Evolutionary conservation across 2,113 vertebrate genomes (phyloP), one percentile per base, ranked within the genome.

Genomic region (Brienomyrus longianalis): DNA sequence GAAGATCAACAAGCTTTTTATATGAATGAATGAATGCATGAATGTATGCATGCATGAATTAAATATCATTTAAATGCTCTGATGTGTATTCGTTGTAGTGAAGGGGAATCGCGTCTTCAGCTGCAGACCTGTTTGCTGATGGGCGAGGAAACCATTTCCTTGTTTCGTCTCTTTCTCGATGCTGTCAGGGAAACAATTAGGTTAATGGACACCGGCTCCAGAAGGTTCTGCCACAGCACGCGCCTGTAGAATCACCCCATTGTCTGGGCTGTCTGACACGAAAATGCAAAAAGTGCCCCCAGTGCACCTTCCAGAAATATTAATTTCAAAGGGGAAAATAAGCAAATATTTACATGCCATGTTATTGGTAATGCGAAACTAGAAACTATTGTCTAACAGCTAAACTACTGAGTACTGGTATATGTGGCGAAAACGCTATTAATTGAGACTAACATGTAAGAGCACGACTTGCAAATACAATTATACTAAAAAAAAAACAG

Each of bases 111-210:
- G 47, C 43, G 47, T 74, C 45, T 77, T 11, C 21, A 45, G 54
- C 23, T 66, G 35, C 15, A 86, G 59, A n/a, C 35, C n/a, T 86
- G 23, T 39, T 66, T 3, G n/a, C 23, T 39, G 47, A 50, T 23
- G 21, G 43, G 19, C 39, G 84, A 45, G 27, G 70, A 89, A 43
- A 80, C 89, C 31, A 54, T 31, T 31, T 70, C n/a, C 62, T 31
- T 70, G 77, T 35, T 23, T 31, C 27, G 92, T 90, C 91, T 93
- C 92, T 90, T 92, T 91, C 94, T 92, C 45, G 91, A 90, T 93
- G 94, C 93, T 91, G 90, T 93, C 94, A 94, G 93, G 92, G 93
- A 93, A 92, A 94, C 93, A 94, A 94, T 93, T 94, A 94, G 91
- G 92, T 93, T 91, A 93, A 94, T 93, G 92, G 94, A 91, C 89